Conservation (phyloP, 2,113 vertebrate genomes). For the Morone saxatilis region DNA sequence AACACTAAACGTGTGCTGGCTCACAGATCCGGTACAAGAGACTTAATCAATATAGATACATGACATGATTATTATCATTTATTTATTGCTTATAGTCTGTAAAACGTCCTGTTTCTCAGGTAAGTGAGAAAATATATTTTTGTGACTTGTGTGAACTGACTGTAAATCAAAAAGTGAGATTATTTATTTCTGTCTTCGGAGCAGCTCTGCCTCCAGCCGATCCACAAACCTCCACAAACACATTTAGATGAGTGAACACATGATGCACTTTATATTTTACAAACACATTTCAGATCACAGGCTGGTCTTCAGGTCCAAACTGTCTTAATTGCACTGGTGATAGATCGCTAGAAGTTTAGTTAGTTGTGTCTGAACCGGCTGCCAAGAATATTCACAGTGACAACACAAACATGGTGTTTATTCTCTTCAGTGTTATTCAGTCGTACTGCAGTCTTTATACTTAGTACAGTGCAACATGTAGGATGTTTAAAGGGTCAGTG, state of each 20-base stretch:
- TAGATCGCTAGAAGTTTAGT: background rate
- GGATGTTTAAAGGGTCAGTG: background rate
- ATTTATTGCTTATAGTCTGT: background rate
- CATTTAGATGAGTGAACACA: conserved; percentile 8
- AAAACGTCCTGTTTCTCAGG: no score
- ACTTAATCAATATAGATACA: no score
- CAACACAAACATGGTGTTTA: background rate
- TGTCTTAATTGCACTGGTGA: conserved; percentile 35
- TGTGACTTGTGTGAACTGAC: background rate
- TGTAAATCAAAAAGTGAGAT: background rate
- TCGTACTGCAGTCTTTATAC: background rate
- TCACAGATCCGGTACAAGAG: no score
- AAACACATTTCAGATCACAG: conserved; percentile 10
- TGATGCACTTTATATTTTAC: conserved; percentile 56
- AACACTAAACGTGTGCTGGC: no score
- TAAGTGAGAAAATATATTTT: background rate
- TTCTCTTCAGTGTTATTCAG: conserved; percentile 3
- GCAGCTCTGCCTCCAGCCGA: background rate
- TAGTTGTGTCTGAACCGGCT: conserved; percentile 19
- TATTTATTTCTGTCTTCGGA: background rate
- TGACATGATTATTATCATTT: no score
- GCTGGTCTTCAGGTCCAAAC: conserved; percentile 37
- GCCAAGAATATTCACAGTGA: conserved; percentile 11
- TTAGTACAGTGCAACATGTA: background rate
- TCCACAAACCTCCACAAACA: background rate